A percentile compares a stretch with the other conserved stretches of the same genome.
Evolutionary conservation across 1,140 invertebrate genomes (phyloP).

Genomic region (Drosophila miranda): DNA sequence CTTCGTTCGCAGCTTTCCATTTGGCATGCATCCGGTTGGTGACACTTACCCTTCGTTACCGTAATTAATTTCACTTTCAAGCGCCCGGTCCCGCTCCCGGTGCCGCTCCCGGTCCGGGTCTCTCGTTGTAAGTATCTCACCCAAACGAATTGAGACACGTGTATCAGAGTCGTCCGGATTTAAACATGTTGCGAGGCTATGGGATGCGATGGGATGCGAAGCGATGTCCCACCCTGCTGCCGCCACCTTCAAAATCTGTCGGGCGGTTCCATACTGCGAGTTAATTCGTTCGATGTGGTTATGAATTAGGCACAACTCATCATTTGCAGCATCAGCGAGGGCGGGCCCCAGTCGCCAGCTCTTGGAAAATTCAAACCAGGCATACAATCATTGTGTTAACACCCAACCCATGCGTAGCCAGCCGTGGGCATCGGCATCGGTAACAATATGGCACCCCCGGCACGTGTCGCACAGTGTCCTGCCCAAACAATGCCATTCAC

Average conservation of each 20-base stretch:
- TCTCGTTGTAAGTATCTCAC: constrained; percentile 57
- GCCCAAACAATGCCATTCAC: constrained; percentile 36
- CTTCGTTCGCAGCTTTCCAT: constrained; percentile 34
- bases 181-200: constrained; percentile 26
- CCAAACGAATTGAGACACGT: constrained; percentile 75
- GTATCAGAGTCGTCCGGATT: constrained; percentile 50
- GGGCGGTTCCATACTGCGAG: constrained; percentile 63
- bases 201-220: too few species aligned
- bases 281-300: constrained; percentile 80
- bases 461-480: constrained; percentile 56
- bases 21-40: constrained; percentile 52
- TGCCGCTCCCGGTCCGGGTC: too few species aligned
- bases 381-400: constrained; percentile 72
- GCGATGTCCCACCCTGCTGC: constrained; percentile 1
- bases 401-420: constrained; percentile 48
- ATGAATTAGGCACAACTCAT: constrained; percentile 81
- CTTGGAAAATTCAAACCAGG: constrained; percentile 51
- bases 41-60: constrained; percentile 56
- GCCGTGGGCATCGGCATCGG: constrained; percentile 30
- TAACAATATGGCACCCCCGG: constrained; percentile 67
- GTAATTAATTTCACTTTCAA: constrained; percentile 60
- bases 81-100: constrained; percentile 24
- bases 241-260: constrained; percentile 16
- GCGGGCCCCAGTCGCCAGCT: background rate
- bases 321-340: constrained; percentile 72